Conservation (phyloP, 2,113 vertebrate species). For the Terrapene triunguis region DNA sequence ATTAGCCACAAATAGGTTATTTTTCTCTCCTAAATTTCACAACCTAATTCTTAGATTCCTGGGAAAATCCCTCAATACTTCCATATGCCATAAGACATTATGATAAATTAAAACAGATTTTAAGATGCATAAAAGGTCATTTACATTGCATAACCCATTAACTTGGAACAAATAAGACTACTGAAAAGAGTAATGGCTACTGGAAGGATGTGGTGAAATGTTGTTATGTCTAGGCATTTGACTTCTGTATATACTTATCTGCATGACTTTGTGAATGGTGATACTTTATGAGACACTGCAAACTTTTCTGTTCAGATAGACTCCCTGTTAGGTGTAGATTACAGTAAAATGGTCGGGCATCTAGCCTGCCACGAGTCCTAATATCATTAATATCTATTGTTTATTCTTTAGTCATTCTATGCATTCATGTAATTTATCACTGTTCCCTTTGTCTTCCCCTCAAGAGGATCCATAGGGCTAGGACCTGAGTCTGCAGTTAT, state of each 20-base stretch:
- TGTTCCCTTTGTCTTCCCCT: background rate
- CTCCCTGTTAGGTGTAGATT: background rate
- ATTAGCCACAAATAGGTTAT: no score
- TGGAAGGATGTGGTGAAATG: background rate
- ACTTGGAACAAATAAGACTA: background rate
- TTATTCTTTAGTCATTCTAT: background rate
- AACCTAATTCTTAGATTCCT: background rate
- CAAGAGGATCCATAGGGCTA: background rate
- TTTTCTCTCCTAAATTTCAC: no score
- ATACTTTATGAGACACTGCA: background rate
- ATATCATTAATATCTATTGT: background rate
- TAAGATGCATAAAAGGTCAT: background rate
- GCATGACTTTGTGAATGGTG: background rate
- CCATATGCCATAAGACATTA: background rate
- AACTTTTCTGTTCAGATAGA: background rate
- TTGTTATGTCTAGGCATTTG: background rate
- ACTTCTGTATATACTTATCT: slow-evolving; percentile 5
- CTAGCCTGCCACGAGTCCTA: background rate
- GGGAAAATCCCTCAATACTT: background rate
- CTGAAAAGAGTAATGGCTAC: slow-evolving; percentile 9
- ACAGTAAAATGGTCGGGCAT: background rate
- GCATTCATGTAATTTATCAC: background rate
- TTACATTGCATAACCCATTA: background rate
- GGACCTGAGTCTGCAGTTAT: background rate
- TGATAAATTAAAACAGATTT: background rate